Percentiles rank a stretch among this genome's conserved stretches.
Conservation (phyloP, 2,888 invertebrate genomes). For the Yponomeuta plumbellus region DNA sequence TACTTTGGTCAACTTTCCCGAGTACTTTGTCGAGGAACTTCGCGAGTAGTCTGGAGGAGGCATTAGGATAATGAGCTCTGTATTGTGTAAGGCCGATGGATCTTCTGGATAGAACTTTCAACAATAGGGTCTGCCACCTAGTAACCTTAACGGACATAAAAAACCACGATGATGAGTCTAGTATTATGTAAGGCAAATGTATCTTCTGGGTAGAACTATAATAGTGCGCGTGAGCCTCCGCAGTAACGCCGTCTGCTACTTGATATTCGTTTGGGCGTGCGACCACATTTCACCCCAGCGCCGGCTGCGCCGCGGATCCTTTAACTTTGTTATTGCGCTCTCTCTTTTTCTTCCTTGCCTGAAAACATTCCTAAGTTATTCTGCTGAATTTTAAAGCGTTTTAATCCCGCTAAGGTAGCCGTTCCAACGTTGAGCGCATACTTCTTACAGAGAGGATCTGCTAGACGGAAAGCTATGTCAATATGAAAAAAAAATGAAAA, state of each 20-base stretch:
- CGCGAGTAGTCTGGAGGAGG: too few species aligned
- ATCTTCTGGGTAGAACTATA: not conserved
- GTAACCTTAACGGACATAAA: too few species aligned
- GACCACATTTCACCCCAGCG: constrained; percentile 60
- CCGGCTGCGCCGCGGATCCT: constrained; percentile 53
- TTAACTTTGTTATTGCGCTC: constrained; percentile 59
- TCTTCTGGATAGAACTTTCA: too few species aligned
- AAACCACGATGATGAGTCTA: too few species aligned
- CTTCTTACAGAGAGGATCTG: not conserved
- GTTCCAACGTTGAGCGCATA: not conserved
- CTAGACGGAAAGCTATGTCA: too few species aligned
- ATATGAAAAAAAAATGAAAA: too few species aligned
- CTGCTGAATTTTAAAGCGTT: constrained; percentile 37
- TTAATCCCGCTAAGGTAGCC: constrained; percentile 24
- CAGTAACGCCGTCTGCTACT: constrained; percentile 38
- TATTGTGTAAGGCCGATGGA: too few species aligned
- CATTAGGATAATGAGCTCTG: too few species aligned
- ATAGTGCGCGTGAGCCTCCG: constrained; percentile 1
- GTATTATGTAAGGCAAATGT: not conserved
- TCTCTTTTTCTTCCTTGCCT: constrained; percentile 36
- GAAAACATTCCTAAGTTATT: constrained; percentile 34
- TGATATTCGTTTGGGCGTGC: constrained; percentile 53
- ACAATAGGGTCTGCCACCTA: too few species aligned
- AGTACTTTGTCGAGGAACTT: too few species aligned
- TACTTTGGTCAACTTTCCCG: too few species aligned